Percentiles rank a stretch among this genome's conserved stretches.
Conservation (phyloP, 2,888 invertebrate species). For the Hylaea fasciaria region DNA sequence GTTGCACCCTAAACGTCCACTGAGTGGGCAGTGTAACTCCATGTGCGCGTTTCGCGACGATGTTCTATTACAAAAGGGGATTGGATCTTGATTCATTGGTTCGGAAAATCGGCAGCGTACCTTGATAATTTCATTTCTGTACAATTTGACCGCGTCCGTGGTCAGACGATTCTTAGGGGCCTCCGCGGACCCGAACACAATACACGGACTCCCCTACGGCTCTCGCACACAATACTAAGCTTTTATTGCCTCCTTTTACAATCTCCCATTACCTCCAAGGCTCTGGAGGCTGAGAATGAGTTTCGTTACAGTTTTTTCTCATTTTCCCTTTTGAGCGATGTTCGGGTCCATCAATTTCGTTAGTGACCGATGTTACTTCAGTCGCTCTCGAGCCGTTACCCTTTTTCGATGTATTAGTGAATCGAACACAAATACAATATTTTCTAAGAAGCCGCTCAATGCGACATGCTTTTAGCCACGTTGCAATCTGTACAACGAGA, state of each 20-base stretch:
- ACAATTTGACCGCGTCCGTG: constrained; percentile 85
- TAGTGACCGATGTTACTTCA: constrained; percentile 60
- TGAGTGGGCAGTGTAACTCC: constrained; percentile 81
- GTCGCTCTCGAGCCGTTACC: constrained; percentile 46
- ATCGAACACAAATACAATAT: constrained; percentile 44
- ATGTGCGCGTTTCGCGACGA: constrained; percentile 81
- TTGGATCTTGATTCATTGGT: constrained; percentile 86
- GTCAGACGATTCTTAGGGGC: constrained; percentile 82
- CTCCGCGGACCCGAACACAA: constrained; percentile 79
- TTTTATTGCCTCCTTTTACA: constrained; percentile 85
- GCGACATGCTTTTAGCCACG: constrained; percentile 35
- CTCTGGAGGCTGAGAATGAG: constrained; percentile 79
- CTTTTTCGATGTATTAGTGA: constrained; percentile 50
- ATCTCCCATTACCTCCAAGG: constrained; percentile 83
- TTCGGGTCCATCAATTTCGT: constrained; percentile 69
- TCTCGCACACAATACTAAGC: constrained; percentile 83
- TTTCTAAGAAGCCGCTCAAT: constrained; percentile 35
- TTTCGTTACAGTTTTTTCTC: constrained; percentile 79
- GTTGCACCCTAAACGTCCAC: constrained; percentile 65
- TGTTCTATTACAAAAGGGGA: constrained; percentile 86
- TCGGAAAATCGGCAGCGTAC: constrained; percentile 85
- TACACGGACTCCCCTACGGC: constrained; percentile 80
- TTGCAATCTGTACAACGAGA: constrained; percentile 45
- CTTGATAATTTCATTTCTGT: constrained; percentile 86
- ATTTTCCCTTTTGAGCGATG: constrained; percentile 75